These are phyloP conservation scores for Sparidentex hasta DNA, from an alignment of 2,797 vertebrate genomes.

Conservation along the genomic window DNA sequence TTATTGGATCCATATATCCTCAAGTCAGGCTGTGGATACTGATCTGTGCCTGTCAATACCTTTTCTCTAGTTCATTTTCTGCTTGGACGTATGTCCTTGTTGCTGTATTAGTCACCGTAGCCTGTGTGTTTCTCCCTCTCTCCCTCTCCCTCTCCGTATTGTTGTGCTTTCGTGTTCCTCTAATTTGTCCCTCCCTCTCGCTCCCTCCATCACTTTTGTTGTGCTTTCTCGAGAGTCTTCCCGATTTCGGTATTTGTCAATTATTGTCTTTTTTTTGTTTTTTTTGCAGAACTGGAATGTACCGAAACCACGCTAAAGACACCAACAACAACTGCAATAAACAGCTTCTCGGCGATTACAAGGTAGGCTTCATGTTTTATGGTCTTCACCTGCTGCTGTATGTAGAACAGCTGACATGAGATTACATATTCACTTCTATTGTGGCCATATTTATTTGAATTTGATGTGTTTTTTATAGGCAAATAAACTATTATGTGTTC, in stretches of 20 bases:
- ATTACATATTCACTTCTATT: not conserved
- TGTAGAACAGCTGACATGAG: conserved; percentile 15
- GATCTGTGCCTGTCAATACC: conserved; percentile 58
- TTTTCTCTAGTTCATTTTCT: conserved; percentile 59
- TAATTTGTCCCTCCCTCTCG: conserved; percentile 34
- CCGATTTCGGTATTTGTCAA: conserved; percentile 38
- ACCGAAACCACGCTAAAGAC: conserved; percentile 80
- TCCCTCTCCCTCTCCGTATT: conserved; percentile 11
- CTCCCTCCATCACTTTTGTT: conserved; percentile 26
- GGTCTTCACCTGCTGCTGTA: conserved; percentile 37
- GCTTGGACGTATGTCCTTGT: conserved; percentile 59
- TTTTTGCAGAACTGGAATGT: conserved; percentile 80
- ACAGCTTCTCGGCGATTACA: conserved; percentile 77
- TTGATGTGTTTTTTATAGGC: not conserved
- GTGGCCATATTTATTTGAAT: not conserved
- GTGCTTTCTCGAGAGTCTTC: conserved; percentile 37
- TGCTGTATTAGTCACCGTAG: conserved; percentile 15
- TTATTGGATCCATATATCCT: conserved; percentile 70
- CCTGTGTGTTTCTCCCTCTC: conserved; percentile 15
- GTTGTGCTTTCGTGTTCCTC: conserved; percentile 47
- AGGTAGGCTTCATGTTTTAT: conserved; percentile 77
- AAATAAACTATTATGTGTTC: conserved; percentile 12
- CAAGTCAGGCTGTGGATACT: conserved; percentile 51
- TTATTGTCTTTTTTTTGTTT: not conserved
- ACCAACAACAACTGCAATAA: conserved; percentile 83